Percentiles rank a stretch among this genome's conserved stretches.
These are phyloP conservation scores for Zootoca vivipara DNA, from an alignment of 2,113 vertebrate genomes.

Conservation along the genomic window DNA sequence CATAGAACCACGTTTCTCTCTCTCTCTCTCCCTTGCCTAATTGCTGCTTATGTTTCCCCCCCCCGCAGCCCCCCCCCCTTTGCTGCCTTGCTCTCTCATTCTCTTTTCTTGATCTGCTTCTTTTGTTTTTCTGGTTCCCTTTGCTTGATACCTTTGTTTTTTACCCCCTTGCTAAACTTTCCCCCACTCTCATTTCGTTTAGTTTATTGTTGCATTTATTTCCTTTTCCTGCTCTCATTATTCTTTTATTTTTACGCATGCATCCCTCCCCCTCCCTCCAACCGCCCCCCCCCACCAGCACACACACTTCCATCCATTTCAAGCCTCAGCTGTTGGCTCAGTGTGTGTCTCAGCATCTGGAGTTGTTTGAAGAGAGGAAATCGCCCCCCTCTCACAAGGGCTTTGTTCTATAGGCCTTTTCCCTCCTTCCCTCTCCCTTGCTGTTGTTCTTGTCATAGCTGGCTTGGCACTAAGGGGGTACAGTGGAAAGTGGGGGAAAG, in stretches of 20 bases:
- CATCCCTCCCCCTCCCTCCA: background rate
- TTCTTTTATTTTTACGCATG: background rate
- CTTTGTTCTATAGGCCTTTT: slow-evolving; percentile 26
- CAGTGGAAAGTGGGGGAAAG: background rate
- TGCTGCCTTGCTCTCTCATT: background rate
- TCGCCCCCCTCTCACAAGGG: background rate
- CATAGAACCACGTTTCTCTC: background rate
- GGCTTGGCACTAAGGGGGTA: slow-evolving; percentile 21
- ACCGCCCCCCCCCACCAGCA: background rate
- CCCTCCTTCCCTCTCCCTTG: background rate
- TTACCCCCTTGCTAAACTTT: background rate
- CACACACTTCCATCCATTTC: background rate
- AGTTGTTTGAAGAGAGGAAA: slow-evolving; percentile 39
- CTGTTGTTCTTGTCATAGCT: slow-evolving; percentile 17
- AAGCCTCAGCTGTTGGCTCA: slow-evolving; percentile 9
- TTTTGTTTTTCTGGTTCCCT: background rate
- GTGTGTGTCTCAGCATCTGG: slow-evolving; percentile 24
- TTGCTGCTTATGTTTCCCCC: background rate
- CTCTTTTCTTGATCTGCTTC: background rate
- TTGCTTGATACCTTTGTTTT: background rate
- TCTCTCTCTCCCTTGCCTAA: background rate
- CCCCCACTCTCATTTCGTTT: background rate
- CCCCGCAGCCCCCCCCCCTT: background rate
- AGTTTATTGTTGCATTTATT: background rate
- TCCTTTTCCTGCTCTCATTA: background rate